Conservation (phyloP, 2,797 vertebrate genomes). For the Megaceryle alcyon region DNA sequence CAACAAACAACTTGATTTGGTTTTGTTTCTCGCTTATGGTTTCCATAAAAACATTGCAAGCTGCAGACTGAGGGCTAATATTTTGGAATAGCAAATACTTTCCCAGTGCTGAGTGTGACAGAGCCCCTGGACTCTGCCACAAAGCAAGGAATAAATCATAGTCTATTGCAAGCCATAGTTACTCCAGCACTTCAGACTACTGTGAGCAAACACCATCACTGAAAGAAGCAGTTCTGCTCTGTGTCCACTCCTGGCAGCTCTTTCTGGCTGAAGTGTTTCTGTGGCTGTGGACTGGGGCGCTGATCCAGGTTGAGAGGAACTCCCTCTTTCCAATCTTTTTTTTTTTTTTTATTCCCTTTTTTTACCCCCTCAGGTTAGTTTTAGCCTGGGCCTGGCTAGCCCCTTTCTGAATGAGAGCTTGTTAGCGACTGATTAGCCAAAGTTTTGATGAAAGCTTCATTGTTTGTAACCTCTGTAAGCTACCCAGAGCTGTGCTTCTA, state of each 20-base stretch:
- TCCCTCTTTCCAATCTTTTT: not conserved
- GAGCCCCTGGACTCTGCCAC: not conserved
- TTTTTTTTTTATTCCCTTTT: accelerated
- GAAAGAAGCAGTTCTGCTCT: not conserved
- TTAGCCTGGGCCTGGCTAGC: not conserved
- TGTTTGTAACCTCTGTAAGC: constrained; percentile 18
- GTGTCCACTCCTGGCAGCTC: not conserved
- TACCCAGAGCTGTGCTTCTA: not conserved
- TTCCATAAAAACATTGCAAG: not conserved
- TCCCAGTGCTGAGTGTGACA: not conserved
- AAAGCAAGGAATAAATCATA: not conserved
- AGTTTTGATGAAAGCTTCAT: constrained; percentile 45
- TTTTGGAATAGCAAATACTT: not conserved
- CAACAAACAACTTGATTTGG: not conserved
- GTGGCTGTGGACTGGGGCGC: not conserved
- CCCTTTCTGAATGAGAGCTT: constrained; percentile 26
- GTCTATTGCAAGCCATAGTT: not conserved
- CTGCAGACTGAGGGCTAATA: not conserved
- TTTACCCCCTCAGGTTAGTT: not conserved
- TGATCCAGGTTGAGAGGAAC: not conserved
- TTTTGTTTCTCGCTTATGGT: not conserved
- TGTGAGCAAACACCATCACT: not conserved
- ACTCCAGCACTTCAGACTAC: not conserved
- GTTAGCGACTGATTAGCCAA: not conserved
- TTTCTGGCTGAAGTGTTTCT: not conserved